phyloP scores from a whole-genome alignment of 1,140 invertebrate genomes.

The Bombus superbus region DNA sequence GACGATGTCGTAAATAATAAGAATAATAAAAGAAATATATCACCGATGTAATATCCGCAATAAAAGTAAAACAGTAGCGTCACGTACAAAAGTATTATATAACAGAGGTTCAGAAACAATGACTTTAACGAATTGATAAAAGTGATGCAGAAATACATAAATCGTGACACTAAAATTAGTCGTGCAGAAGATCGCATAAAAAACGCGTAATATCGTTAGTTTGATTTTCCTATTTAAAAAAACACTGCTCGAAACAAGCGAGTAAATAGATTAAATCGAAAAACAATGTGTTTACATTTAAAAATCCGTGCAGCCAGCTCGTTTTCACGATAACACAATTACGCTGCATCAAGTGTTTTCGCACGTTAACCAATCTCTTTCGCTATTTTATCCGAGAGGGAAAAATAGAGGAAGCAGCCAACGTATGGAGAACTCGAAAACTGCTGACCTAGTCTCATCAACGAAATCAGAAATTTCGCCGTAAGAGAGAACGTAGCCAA shows the following conservation, averaged over 20 bases:
- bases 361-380: constrained; percentile 13
- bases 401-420: neutral
- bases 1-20: neutral
- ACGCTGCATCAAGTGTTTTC: neutral
- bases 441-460: neutral
- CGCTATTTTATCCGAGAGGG: neutral
- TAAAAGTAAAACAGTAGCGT: too few species aligned
- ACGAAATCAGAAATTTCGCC: neutral
- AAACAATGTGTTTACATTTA: neutral
- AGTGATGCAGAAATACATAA: neutral
- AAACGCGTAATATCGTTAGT: neutral
- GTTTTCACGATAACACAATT: neutral
- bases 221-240: neutral
- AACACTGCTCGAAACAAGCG: neutral
- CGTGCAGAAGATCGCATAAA: neutral
- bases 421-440: neutral
- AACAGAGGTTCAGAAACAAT: neutral
- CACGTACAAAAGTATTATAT: neutral
- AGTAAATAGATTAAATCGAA: neutral
- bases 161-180: neutral
- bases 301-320: neutral
- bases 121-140: neutral
- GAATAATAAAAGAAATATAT: neutral
- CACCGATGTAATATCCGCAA: neutral
- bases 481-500: neutral